These are phyloP conservation scores for Zootoca vivipara DNA, from an alignment of 2,113 vertebrate genomes.

Conservation along the genomic window DNA sequence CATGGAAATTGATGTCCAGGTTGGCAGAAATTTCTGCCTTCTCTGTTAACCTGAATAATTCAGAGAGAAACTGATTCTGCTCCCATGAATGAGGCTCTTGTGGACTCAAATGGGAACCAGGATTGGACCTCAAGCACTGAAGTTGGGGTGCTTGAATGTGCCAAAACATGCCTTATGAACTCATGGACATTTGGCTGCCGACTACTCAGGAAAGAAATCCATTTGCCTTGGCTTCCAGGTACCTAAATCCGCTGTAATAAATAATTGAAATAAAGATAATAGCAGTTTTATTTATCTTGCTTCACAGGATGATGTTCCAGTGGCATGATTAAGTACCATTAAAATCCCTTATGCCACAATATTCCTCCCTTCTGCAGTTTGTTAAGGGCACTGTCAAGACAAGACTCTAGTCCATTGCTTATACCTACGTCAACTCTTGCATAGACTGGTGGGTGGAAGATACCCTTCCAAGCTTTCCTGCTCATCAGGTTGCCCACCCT, in stretches of 20 bases:
- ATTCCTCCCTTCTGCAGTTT: background rate
- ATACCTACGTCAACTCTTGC: background rate
- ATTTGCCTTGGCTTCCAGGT: background rate
- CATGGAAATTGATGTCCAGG: background rate
- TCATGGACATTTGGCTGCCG: background rate
- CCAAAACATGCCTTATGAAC: slow-evolving; percentile 7
- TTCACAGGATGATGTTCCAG: background rate
- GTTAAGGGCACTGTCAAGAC: too few relatives aligned
- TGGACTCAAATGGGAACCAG: slow-evolving; percentile 14
- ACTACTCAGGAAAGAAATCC: background rate
- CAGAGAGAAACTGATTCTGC: slow-evolving; percentile 36
- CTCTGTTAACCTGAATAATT: slow-evolving; percentile 51
- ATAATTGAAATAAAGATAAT: background rate
- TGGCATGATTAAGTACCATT: background rate
- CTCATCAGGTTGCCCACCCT: background rate
- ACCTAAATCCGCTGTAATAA: too few relatives aligned
- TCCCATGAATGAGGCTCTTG: slow-evolving; percentile 25
- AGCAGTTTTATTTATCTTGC: background rate
- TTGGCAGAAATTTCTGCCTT: slow-evolving; percentile 22
- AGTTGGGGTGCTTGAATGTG: background rate
- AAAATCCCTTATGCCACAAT: too few relatives aligned
- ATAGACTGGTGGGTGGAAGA: background rate
- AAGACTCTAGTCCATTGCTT: background rate
- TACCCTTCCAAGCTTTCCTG: background rate
- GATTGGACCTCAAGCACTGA: background rate